A percentile compares a stretch with the other conserved stretches of the same genome.
Conservation (phyloP, 2,888 invertebrate species). For the Aspidapion aeneum region DNA sequence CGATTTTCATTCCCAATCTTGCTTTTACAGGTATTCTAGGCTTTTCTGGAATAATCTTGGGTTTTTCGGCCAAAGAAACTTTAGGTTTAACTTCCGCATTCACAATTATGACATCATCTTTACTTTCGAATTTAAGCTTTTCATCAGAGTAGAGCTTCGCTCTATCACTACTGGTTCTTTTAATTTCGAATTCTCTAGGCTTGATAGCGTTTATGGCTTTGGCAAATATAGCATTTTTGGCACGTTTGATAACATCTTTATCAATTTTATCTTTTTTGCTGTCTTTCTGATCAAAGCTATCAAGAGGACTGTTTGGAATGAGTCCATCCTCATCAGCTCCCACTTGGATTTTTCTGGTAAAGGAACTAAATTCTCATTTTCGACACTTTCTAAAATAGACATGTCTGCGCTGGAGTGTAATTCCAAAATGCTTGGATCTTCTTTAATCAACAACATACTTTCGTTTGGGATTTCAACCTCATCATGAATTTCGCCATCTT, state of each 20-base stretch:
- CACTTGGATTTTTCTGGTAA: conserved; percentile 83
- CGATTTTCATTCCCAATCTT: conserved; percentile 73
- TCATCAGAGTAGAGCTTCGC: conserved; percentile 61
- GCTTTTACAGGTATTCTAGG: conserved; percentile 71
- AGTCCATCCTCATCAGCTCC: conserved; percentile 71
- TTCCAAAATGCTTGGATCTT: conserved; percentile 56
- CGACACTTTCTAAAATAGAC: conserved; percentile 52
- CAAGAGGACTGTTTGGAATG: conserved; percentile 32
- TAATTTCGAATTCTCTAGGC: conserved; percentile 68
- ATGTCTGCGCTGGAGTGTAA: conserved; percentile 55
- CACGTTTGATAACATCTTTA: conserved; percentile 83
- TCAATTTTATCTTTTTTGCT: conserved; percentile 63
- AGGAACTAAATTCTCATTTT: conserved; percentile 64
- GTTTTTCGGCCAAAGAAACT: conserved; percentile 17
- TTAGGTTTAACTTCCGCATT: conserved; percentile 2
- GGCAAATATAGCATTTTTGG: conserved; percentile 89
- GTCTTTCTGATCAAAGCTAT: conserved; percentile 34
- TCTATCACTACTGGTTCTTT: conserved; percentile 68
- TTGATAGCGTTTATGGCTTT: conserved; percentile 80
- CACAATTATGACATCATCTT: conserved; percentile 19
- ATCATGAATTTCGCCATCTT: conserved; percentile 32
- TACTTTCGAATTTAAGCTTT: conserved; percentile 8
- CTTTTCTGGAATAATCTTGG: conserved; percentile 25
- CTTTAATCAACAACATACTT: conserved; percentile 42
- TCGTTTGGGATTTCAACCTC: conserved; percentile 29